Evolutionary conservation across 2,888 invertebrate genomes (phyloP).

Genomic region (Rhagium mordax): DNA sequence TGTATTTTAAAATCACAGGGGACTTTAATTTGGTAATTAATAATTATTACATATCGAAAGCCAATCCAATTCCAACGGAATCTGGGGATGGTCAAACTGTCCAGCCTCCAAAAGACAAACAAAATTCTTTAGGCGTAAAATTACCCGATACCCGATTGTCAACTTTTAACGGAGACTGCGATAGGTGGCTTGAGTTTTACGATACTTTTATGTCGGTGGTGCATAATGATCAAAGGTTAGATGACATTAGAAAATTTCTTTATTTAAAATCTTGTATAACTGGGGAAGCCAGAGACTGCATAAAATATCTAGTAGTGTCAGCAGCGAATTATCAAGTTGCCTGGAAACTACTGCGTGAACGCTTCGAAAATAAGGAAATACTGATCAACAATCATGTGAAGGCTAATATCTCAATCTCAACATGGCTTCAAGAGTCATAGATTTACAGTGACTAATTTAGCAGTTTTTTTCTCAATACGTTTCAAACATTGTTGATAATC

Average conservation of each 20-base stretch:
- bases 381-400: constrained; percentile 46
- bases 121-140: too few relatives aligned
- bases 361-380: constrained; percentile 44
- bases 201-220: constrained; percentile 4
- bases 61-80: not conserved
- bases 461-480: constrained; percentile 36
- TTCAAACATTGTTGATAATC: constrained; percentile 39
- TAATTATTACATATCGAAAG: too few relatives aligned
- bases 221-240: too few relatives aligned
- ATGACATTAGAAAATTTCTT: too few relatives aligned
- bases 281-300: not conserved
- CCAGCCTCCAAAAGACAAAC: not conserved
- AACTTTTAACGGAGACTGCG: constrained; percentile 10
- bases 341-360: constrained; percentile 37
- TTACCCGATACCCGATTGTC: not conserved
- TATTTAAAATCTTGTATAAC: constrained; percentile 5
- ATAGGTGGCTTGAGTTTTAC: constrained; percentile 13
- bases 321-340: too few relatives aligned
- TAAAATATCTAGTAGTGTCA: constrained; percentile 34
- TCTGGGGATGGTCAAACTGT: not conserved
- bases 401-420: constrained; percentile 47
- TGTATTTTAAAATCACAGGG: too few relatives aligned
- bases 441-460: constrained; percentile 36
- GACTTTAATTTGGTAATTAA: too few relatives aligned
- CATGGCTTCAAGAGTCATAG: constrained; percentile 39